Evolutionary conservation across 2,797 vertebrate genomes (phyloP).

Genomic region (Macropus fuliginosus): DNA sequence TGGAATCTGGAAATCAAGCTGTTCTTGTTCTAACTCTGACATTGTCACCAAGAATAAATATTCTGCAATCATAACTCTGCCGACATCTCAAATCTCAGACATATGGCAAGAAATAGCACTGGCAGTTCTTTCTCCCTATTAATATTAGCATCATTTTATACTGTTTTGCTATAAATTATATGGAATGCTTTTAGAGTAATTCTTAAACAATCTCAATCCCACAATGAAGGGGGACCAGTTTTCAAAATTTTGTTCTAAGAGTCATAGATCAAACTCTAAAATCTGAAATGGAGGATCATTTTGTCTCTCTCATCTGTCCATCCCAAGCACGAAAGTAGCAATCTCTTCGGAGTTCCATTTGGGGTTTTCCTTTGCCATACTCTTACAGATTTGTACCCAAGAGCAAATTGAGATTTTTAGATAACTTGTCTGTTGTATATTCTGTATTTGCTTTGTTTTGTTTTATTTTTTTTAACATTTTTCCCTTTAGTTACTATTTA

Average conservation of each 20-base stretch:
- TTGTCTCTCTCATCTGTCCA: not conserved
- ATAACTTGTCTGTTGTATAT: not conserved
- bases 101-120: not conserved
- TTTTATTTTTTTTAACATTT: not conserved
- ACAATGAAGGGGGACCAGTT: not conserved
- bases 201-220: not conserved
- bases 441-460: not conserved
- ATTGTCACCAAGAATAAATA: not conserved
- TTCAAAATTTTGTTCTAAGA: not conserved
- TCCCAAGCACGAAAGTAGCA: not conserved
- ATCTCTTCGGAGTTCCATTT: not conserved
- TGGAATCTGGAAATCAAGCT: not conserved
- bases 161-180: fast-evolving
- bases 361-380: not conserved
- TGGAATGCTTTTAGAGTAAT: fast-evolving
- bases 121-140: fast-evolving
- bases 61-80: fast-evolving
- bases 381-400: not conserved
- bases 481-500: not conserved
- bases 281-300: not conserved
- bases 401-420: not conserved
- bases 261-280: not conserved
- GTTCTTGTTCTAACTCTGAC: not conserved
- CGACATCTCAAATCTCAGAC: not conserved
- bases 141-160: fast-evolving